Evolutionary conservation across 2,888 invertebrate species (phyloP).

Genomic region (Anthophora plumipes): DNA sequence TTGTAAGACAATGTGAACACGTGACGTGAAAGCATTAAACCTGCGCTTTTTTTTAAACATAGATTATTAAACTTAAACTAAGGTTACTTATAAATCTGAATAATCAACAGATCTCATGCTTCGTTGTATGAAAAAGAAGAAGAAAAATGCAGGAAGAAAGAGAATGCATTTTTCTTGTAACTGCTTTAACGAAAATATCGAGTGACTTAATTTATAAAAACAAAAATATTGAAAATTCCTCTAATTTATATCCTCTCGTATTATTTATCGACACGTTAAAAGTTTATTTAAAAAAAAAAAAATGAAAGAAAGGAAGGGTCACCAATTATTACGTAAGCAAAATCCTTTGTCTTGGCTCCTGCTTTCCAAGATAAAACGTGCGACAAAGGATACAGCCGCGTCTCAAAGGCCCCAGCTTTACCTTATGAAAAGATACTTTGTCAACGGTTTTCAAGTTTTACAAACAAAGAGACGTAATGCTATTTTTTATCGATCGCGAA

Average conservation of each 20-base stretch:
- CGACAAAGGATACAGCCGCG: background rate
- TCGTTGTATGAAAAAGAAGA: too few species aligned
- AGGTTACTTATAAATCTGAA: too few species aligned
- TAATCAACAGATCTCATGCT: too few species aligned
- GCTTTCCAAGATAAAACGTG: background rate
- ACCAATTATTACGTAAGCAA: background rate
- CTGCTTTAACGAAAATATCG: too few species aligned
- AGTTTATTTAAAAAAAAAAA: background rate
- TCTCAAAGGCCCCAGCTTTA: conserved; percentile 7
- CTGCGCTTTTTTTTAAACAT: too few species aligned
- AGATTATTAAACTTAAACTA: too few species aligned
- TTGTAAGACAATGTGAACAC: too few species aligned
- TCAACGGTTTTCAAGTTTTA: conserved; percentile 20
- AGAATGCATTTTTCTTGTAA: too few species aligned
- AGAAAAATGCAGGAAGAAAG: too few species aligned
- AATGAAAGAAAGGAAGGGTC: background rate
- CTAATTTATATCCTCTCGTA: background rate
- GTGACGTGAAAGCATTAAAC: too few species aligned
- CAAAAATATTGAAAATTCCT: too few species aligned
- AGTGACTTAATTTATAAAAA: too few species aligned
- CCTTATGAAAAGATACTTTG: conserved; percentile 16
- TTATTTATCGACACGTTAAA: background rate
- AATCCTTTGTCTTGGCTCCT: background rate
- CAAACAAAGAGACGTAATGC: conserved; percentile 43
- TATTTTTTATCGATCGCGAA: conserved; percentile 39